Conservation (phyloP, 2,113 vertebrate species). For the Nematolebias whitei region DNA sequence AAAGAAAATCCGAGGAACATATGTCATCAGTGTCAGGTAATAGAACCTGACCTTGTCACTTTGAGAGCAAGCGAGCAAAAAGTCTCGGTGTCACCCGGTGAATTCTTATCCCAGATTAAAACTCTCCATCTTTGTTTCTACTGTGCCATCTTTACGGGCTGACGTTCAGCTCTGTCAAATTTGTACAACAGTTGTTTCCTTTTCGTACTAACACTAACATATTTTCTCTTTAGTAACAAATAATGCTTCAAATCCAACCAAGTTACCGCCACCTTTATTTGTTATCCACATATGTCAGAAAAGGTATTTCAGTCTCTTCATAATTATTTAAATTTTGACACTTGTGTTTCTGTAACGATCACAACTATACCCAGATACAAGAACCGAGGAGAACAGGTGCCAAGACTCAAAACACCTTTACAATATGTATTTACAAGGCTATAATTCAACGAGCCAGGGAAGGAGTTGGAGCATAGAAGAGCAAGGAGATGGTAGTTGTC, state of each 20-base stretch:
- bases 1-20: constrained; percentile 7
- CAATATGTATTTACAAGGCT: too few relatives aligned
- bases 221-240: constrained; percentile 66
- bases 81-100: constrained; percentile 25
- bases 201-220: constrained; percentile 51
- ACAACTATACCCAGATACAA: too few relatives aligned
- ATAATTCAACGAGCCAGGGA: too few relatives aligned
- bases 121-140: neutral
- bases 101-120: constrained; percentile 42
- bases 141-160: neutral
- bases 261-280: constrained; percentile 48
- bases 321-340: constrained; percentile 78
- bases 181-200: constrained; percentile 17
- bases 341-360: too few relatives aligned
- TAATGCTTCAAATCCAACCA: constrained; percentile 44
- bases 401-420: too few relatives aligned
- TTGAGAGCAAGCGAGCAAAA: constrained; percentile 27
- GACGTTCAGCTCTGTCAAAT: constrained; percentile 1
- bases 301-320: constrained; percentile 66
- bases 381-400: too few relatives aligned
- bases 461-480: too few relatives aligned
- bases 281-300: constrained; percentile 66
- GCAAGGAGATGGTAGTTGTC: too few relatives aligned
- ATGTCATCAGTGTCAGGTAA: constrained; percentile 28
- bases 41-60: constrained; percentile 55